phyloP scores from a whole-genome alignment of 1,140 invertebrate genomes.

The Euwallacea fornicatus region DNA sequence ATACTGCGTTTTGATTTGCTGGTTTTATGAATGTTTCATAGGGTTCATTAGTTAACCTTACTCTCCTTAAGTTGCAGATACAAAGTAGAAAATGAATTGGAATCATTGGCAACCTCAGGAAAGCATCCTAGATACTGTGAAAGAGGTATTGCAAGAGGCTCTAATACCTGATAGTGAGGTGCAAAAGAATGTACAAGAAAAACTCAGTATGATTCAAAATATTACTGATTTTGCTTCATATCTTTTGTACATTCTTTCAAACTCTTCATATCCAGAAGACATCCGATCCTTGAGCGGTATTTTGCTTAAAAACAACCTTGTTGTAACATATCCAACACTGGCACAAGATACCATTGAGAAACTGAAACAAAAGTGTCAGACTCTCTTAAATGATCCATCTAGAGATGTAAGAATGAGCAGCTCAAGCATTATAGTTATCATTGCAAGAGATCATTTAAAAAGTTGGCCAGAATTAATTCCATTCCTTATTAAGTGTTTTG shows the following conservation, averaged over 20 bases:
- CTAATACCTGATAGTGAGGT: slow-evolving; percentile 49
- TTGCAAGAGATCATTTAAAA: slow-evolving; percentile 47
- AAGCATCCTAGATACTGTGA: slow-evolving; percentile 44
- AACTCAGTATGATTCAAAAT: slow-evolving; percentile 46
- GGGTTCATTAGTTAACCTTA: slow-evolving; percentile 18
- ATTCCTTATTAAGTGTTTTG: slow-evolving; percentile 44
- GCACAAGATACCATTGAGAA: slow-evolving; percentile 40
- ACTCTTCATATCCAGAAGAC: slow-evolving; percentile 46
- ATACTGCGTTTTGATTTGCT: too few relatives aligned
- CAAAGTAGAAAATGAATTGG: slow-evolving; percentile 44
- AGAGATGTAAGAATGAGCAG: slow-evolving; percentile 48
- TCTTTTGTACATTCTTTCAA: slow-evolving; percentile 47
- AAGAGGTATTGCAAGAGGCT: slow-evolving; percentile 49
- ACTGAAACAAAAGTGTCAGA: slow-evolving; percentile 46
- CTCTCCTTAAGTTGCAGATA: slow-evolving; percentile 25
- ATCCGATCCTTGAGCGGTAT: slow-evolving; percentile 49
- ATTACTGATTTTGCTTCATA: slow-evolving; percentile 50
- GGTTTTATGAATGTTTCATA: too few relatives aligned
- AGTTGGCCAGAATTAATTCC: slow-evolving; percentile 48
- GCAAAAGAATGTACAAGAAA: slow-evolving; percentile 50
- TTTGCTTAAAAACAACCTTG: slow-evolving; percentile 51
- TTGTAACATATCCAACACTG: slow-evolving; percentile 41
- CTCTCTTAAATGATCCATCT: slow-evolving; percentile 48
- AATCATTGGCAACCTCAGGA: slow-evolving; percentile 49
- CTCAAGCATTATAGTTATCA: slow-evolving; percentile 47